phyloP scores from a whole-genome alignment of 2,888 invertebrate species.

The Ennomos quercinarius region DNA sequence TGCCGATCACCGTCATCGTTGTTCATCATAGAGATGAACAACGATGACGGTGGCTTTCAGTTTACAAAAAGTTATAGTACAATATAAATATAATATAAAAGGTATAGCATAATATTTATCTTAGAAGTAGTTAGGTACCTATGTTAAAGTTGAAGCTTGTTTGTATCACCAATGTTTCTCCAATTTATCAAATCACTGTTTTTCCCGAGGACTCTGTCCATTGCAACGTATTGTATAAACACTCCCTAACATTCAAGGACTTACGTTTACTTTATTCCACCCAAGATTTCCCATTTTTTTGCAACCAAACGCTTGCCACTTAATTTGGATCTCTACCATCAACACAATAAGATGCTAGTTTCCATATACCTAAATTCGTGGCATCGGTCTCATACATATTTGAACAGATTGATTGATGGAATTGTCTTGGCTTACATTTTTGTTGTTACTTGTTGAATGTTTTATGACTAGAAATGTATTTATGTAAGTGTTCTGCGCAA shows the following conservation, averaged over 20 bases:
- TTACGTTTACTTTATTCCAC: constrained; percentile 1
- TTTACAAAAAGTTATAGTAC: no score
- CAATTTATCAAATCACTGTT: no score
- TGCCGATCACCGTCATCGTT: no score
- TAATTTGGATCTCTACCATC: neutral
- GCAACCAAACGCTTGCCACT: neutral
- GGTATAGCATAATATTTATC: no score
- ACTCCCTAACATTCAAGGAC: constrained; percentile 4
- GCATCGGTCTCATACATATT: constrained; percentile 35
- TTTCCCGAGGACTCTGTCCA: no score
- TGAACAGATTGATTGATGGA: constrained; percentile 37
- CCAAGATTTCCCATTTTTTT: constrained; percentile 4
- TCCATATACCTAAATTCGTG: neutral
- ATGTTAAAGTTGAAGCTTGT: no score
- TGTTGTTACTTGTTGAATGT: constrained; percentile 40
- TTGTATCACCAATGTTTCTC: no score
- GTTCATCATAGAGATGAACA: no score
- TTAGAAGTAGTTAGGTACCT: no score
- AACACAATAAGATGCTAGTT: neutral
- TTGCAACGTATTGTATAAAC: neutral
- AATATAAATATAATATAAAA: no score
- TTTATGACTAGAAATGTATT: constrained; percentile 28
- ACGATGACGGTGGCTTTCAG: no score
- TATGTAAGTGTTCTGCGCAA: constrained; percentile 14
- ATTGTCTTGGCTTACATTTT: constrained; percentile 37